A percentile compares a stretch with the other conserved stretches of the same genome.
These are phyloP conservation scores for Pelobates cultripes DNA, from an alignment of 2,797 vertebrate species.

Conservation along the genomic window DNA sequence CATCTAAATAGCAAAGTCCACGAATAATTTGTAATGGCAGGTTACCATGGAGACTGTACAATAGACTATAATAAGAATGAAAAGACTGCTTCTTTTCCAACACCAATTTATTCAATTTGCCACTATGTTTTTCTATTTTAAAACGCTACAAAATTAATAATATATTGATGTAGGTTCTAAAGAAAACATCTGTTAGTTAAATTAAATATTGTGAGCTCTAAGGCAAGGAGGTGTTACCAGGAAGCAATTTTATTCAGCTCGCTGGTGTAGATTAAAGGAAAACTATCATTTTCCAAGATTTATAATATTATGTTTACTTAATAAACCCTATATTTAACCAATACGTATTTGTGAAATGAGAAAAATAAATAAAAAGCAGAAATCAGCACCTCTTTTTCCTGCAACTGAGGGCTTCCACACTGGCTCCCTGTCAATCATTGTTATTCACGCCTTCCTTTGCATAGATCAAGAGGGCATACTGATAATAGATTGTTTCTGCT, in stretches of 20 bases:
- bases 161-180: not conserved
- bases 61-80: slow-evolving; percentile 61
- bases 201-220: not conserved
- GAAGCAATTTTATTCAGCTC: not conserved
- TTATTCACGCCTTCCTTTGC: too few species aligned
- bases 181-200: slow-evolving; percentile 14
- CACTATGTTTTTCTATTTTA: slow-evolving; percentile 60
- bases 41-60: slow-evolving; percentile 60
- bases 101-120: slow-evolving; percentile 22
- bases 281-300: too few species aligned
- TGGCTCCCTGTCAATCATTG: too few species aligned
- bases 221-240: not conserved
- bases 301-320: too few species aligned
- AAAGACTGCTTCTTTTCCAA: slow-evolving; percentile 60
- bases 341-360: too few species aligned
- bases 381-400: too few species aligned
- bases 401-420: too few species aligned
- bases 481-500: too few species aligned
- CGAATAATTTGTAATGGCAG: slow-evolving; percentile 47
- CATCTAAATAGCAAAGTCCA: slow-evolving; percentile 55
- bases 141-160: slow-evolving; percentile 8
- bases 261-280: not conserved
- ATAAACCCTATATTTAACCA: too few species aligned
- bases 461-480: too few species aligned
- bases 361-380: too few species aligned